phyloP scores from a whole-genome alignment of 2,113 vertebrate species.

The Isichthys henryi region DNA sequence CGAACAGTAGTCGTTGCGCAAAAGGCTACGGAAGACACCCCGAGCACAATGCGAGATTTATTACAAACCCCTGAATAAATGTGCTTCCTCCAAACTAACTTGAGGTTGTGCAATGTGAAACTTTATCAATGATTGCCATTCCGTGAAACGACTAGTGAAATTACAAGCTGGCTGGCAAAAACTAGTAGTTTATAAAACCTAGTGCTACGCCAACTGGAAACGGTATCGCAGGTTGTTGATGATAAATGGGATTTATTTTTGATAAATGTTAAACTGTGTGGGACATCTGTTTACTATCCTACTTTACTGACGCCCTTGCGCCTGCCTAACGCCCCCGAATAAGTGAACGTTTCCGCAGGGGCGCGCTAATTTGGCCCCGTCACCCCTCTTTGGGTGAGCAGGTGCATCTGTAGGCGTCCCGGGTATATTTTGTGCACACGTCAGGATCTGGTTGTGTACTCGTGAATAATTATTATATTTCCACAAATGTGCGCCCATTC shows the following conservation, averaged over 20 bases:
- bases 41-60: background rate
- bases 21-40: background rate
- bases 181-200: too few species aligned
- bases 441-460: background rate
- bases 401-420: background rate
- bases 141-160: background rate
- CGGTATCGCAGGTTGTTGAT: background rate
- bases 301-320: background rate
- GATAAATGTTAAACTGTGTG: background rate
- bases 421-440: background rate
- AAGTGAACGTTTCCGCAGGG: background rate
- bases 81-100: background rate
- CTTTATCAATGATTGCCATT: background rate
- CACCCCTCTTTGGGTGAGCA: background rate
- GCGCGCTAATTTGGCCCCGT: background rate
- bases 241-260: background rate
- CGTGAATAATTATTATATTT: background rate
- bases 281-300: background rate
- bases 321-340: background rate
- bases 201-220: background rate
- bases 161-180: background rate
- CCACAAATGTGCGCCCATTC: background rate
- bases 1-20: background rate
- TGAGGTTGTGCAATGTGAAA: background rate
- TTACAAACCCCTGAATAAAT: background rate